Evolutionary conservation across 1,140 invertebrate genomes (phyloP).

Genomic region (Propsilocerus akamusi): DNA sequence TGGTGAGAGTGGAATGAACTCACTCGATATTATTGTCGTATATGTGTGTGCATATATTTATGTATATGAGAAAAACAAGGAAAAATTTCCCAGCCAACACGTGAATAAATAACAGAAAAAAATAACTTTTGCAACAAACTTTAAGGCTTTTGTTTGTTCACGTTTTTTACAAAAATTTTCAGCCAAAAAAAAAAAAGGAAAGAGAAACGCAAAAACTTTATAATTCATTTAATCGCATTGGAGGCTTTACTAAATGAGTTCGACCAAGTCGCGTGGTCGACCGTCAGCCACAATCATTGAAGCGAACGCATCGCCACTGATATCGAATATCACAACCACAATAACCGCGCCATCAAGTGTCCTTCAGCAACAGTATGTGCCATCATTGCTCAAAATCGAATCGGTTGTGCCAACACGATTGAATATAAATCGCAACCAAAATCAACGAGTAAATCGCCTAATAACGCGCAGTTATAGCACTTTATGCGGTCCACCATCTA

Average conservation of each 20-base stretch:
- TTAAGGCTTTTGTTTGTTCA: too few relatives aligned
- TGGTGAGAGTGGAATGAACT: too few relatives aligned
- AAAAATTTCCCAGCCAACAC: too few relatives aligned
- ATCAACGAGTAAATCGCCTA: constrained; percentile 25
- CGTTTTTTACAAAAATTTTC: too few relatives aligned
- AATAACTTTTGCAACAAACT: too few relatives aligned
- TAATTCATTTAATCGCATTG: too few relatives aligned
- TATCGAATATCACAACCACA: background rate
- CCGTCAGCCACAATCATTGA: background rate
- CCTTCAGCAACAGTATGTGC: constrained; percentile 12
- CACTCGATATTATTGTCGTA: too few relatives aligned
- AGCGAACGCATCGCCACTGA: background rate
- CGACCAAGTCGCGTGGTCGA: background rate
- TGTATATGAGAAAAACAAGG: too few relatives aligned
- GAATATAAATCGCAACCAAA: background rate
- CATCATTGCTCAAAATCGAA: constrained; percentile 35
- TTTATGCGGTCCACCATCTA: constrained; percentile 13
- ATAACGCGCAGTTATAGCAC: constrained; percentile 32
- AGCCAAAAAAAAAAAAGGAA: too few relatives aligned
- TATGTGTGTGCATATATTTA: too few relatives aligned
- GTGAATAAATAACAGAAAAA: too few relatives aligned
- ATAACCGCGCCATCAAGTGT: background rate
- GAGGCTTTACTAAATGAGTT: background rate
- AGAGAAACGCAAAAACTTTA: too few relatives aligned
- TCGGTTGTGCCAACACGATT: constrained; percentile 31